These are phyloP conservation scores for Drosophila subobscura DNA, from an alignment of 1,140 invertebrate genomes.

Conservation along the genomic window DNA sequence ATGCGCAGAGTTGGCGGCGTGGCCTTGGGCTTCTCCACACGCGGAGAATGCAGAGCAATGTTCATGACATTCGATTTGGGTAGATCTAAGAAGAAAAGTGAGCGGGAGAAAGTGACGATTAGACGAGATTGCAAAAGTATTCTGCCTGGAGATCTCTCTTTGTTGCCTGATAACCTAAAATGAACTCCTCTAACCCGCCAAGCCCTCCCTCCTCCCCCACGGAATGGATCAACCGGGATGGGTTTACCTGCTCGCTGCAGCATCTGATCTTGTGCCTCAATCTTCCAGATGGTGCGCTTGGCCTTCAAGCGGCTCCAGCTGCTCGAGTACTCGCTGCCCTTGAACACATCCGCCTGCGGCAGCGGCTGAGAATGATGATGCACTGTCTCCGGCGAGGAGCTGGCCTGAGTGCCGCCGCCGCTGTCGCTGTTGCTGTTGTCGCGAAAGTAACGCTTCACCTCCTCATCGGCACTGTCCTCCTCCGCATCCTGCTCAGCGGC, in stretches of 20 bases:
- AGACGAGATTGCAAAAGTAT: neutral
- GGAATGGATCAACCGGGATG: neutral
- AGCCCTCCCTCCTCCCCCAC: slow-evolving; percentile 1
- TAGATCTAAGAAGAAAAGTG: slow-evolving; percentile 56
- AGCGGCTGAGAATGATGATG: neutral
- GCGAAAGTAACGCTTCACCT: slow-evolving; percentile 79
- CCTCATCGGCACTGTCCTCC: slow-evolving; percentile 79
- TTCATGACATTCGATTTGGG: slow-evolving; percentile 82
- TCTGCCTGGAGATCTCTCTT: neutral
- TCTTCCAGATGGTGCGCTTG: slow-evolving; percentile 78
- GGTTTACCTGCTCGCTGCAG: slow-evolving; percentile 70
- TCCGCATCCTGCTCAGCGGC: slow-evolving; percentile 62
- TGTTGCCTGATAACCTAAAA: neutral
- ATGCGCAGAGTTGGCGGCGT: slow-evolving; percentile 55
- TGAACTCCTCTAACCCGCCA: slow-evolving; percentile 63
- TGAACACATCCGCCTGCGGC: slow-evolving; percentile 43
- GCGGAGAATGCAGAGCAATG: slow-evolving; percentile 76
- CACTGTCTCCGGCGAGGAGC: slow-evolving; percentile 61
- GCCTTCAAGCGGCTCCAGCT: slow-evolving; percentile 83
- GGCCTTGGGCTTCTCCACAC: slow-evolving; percentile 50
- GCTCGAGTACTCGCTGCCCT: slow-evolving; percentile 70
- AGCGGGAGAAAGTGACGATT: neutral
- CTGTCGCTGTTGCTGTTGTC: slow-evolving; percentile 63
- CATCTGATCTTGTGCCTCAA: slow-evolving; percentile 67
- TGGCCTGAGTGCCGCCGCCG: slow-evolving; percentile 74